Evolutionary conservation across 2,888 invertebrate species (phyloP).

Genomic region (Agriopis marginaria): DNA sequence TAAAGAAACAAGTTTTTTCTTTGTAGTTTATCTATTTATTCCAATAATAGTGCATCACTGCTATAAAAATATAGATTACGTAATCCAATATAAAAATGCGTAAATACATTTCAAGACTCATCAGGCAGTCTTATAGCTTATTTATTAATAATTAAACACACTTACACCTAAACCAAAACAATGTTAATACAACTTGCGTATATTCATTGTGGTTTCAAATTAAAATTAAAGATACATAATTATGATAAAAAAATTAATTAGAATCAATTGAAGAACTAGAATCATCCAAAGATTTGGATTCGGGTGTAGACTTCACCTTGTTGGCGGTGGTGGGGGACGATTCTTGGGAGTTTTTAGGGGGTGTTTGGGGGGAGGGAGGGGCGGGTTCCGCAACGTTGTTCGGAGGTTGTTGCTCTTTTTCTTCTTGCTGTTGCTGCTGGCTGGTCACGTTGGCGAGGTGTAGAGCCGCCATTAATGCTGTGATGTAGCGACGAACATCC

Average conservation of each 20-base stretch:
- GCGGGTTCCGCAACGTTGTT: slow-evolving; percentile 52
- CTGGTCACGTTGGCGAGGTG: slow-evolving; percentile 78
- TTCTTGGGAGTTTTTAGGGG: slow-evolving; percentile 50
- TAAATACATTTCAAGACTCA: slow-evolving; percentile 64
- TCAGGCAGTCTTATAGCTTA: slow-evolving; percentile 60
- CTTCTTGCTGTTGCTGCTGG: slow-evolving; percentile 62
- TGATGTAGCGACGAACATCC: slow-evolving; percentile 77
- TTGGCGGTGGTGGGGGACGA: slow-evolving; percentile 66
- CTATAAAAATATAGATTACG: slow-evolving; percentile 52
- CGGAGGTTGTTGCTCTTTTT: slow-evolving; percentile 38
- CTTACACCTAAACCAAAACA: slow-evolving; percentile 72
- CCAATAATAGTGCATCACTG: slow-evolving; percentile 40
- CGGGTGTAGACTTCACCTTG: slow-evolving; percentile 72
- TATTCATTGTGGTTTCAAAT: slow-evolving; percentile 62
- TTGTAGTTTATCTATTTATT: slow-evolving; percentile 40
- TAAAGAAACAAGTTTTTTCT: slow-evolving; percentile 30
- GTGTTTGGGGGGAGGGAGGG: slow-evolving; percentile 45
- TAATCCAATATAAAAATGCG: slow-evolving; percentile 49
- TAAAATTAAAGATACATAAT: slow-evolving; percentile 37
- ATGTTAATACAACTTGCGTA: slow-evolving; percentile 65
- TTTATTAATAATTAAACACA: slow-evolving; percentile 51
- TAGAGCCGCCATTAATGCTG: slow-evolving; percentile 75
- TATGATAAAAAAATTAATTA: slow-evolving; percentile 43
- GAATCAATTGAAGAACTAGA: slow-evolving; percentile 54
- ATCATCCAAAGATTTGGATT: slow-evolving; percentile 69